Percentiles rank a stretch among this genome's conserved stretches.
These are phyloP conservation scores for Apotomis capreana DNA, from an alignment of 2,888 invertebrate species.

Conservation along the genomic window DNA sequence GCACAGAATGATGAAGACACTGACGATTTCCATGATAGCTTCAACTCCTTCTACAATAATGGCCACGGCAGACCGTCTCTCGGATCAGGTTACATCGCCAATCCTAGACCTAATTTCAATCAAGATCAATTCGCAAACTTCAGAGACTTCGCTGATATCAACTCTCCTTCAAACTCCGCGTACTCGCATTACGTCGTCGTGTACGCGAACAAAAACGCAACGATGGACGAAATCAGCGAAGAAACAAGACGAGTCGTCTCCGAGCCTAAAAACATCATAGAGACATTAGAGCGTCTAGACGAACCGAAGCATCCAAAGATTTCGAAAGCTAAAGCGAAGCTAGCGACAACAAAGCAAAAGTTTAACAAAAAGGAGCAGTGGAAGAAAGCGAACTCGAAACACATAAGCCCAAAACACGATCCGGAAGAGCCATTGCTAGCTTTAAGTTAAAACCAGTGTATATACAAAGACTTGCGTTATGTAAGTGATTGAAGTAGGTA, in stretches of 20 bases:
- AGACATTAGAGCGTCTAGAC: constrained; percentile 89
- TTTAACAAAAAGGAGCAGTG: constrained; percentile 74
- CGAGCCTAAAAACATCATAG: constrained; percentile 92
- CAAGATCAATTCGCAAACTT: constrained; percentile 95
- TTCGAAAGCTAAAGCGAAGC: constrained; percentile 86
- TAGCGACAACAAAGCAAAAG: constrained; percentile 80
- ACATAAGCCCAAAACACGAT: constrained; percentile 74
- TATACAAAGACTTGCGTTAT: constrained; percentile 72
- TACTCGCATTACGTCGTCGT: constrained; percentile 93
- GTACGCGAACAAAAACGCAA: constrained; percentile 91
- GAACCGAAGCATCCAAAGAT: constrained; percentile 69
- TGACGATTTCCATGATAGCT: constrained; percentile 82
- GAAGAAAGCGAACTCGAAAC: constrained; percentile 74
- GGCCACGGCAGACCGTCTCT: constrained; percentile 88
- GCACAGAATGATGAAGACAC: constrained; percentile 88
- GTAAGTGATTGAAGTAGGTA: constrained; percentile 67
- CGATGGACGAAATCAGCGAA: constrained; percentile 80
- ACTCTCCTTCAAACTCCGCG: constrained; percentile 89
- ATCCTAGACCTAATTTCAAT: constrained; percentile 89
- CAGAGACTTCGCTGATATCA: constrained; percentile 95
- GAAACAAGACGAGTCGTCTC: constrained; percentile 72
- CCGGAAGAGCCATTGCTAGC: constrained; percentile 86
- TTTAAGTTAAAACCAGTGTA: constrained; percentile 84
- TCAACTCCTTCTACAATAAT: constrained; percentile 85
- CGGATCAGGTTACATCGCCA: constrained; percentile 84